Percentiles rank a stretch among this genome's conserved stretches.
Evolutionary conservation across 1,140 invertebrate species (phyloP).

Genomic region (Hylyphantes graminicola): DNA sequence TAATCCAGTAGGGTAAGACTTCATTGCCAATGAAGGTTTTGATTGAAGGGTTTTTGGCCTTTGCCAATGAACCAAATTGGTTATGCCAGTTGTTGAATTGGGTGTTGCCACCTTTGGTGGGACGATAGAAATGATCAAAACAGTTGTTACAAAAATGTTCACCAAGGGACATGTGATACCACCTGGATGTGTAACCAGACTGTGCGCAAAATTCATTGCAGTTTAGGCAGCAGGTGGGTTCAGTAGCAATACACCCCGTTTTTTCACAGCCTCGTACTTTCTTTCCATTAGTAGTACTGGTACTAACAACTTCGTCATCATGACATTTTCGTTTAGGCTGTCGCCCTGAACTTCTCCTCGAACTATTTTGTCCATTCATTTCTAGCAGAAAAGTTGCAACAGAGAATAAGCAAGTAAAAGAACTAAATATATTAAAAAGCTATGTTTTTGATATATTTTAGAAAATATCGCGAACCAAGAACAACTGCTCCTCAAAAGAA

Average conservation of each 20-base stretch:
- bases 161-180: constrained; percentile 69
- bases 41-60: constrained; percentile 63
- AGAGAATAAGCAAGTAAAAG: too few species aligned
- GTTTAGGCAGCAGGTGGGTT: constrained; percentile 50
- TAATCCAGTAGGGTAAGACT: constrained; percentile 68
- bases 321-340: neutral
- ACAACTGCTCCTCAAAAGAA: too few species aligned
- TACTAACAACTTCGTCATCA: too few species aligned
- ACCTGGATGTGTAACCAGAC: constrained; percentile 68
- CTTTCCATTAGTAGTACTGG: constrained; percentile 2
- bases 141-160: constrained; percentile 71
- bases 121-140: constrained; percentile 69
- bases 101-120: constrained; percentile 66
- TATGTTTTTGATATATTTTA: too few species aligned
- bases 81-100: constrained; percentile 67
- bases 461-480: too few species aligned
- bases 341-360: too few species aligned
- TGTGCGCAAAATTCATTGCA: constrained; percentile 65
- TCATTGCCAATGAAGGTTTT: constrained; percentile 66
- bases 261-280: constrained; percentile 48
- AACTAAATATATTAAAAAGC: too few species aligned
- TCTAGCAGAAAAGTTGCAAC: too few species aligned
- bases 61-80: constrained; percentile 65
- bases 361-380: too few species aligned
- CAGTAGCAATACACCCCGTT: constrained; percentile 25